Conservation (phyloP, 2,888 invertebrate genomes). For the Apamea anceps region DNA sequence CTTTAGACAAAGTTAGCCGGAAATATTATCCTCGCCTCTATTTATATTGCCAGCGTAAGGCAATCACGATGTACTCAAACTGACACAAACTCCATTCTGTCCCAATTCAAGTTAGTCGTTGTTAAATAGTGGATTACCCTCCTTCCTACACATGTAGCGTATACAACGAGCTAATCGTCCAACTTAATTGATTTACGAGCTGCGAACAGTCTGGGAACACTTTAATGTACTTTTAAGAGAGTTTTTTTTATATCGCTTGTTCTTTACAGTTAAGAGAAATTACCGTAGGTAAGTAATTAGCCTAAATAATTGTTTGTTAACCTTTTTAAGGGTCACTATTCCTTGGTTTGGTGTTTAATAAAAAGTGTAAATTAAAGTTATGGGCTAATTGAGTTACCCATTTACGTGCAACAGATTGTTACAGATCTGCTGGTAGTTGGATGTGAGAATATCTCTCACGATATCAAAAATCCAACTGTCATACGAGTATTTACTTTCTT, state of each 20-base stretch:
- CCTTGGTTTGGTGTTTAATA: neutral
- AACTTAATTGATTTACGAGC: constrained; percentile 48
- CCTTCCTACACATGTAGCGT: constrained; percentile 3
- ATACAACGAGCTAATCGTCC: constrained; percentile 34
- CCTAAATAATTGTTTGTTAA: neutral
- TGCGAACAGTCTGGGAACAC: constrained; percentile 15
- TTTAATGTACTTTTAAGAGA: constrained; percentile 27
- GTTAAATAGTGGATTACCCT: constrained; percentile 21
- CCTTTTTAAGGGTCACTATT: neutral
- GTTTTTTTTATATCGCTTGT: neutral
- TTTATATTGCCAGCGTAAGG: neutral
- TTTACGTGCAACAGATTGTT: neutral
- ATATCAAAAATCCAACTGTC: neutral
- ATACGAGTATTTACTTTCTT: neutral
- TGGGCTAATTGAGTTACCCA: neutral
- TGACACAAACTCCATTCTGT: neutral
- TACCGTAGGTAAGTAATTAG: neutral
- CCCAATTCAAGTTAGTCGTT: constrained; percentile 35
- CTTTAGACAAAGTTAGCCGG: neutral
- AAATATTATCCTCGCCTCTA: neutral
- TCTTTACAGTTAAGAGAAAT: neutral
- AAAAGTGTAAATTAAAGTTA: neutral
- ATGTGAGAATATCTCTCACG: neutral
- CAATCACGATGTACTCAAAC: neutral
- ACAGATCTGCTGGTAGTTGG: neutral